A percentile compares a stretch with the other conserved stretches of the same genome.
Conservation (phyloP, 2,113 vertebrate species). For the Pimephales promelas region DNA sequence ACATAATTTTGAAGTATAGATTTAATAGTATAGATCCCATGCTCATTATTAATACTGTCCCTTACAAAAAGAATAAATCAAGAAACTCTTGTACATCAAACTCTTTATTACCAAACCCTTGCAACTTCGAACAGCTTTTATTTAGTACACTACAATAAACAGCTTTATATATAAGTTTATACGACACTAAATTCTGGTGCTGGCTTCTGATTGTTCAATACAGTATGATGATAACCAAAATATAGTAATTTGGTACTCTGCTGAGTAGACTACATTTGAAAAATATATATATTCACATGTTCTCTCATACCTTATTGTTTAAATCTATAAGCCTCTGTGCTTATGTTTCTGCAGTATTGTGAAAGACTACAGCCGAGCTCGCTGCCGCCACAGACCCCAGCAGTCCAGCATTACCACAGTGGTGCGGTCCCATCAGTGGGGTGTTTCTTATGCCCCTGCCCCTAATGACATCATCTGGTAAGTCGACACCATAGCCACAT, state of each 20-base stretch:
- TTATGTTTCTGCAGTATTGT: conserved; percentile 77
- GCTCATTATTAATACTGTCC: not conserved
- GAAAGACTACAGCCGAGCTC: conserved; percentile 82
- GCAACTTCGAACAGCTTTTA: not conserved
- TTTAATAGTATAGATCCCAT: not conserved
- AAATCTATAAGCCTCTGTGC: not conserved
- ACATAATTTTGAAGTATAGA: not conserved
- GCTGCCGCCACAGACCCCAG: conserved; percentile 81
- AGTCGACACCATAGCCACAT: conserved; percentile 53
- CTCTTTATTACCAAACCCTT: not conserved
- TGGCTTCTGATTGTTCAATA: not conserved
- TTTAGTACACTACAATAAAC: not conserved
- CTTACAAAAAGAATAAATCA: not conserved
- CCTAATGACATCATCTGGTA: conserved; percentile 96
- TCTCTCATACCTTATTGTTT: not conserved
- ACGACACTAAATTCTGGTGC: not conserved
- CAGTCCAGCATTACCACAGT: conserved; percentile 91
- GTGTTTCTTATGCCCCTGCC: conserved; percentile 83
- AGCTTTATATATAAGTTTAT: not conserved
- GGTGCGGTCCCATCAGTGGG: conserved; percentile 88
- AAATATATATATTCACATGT: not conserved
- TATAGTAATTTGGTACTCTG: not conserved
- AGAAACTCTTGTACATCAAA: not conserved
- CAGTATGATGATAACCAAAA: not conserved
- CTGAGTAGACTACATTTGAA: not conserved